Conservation (phyloP, 2,888 invertebrate species). For the Fragum whitleyi region DNA sequence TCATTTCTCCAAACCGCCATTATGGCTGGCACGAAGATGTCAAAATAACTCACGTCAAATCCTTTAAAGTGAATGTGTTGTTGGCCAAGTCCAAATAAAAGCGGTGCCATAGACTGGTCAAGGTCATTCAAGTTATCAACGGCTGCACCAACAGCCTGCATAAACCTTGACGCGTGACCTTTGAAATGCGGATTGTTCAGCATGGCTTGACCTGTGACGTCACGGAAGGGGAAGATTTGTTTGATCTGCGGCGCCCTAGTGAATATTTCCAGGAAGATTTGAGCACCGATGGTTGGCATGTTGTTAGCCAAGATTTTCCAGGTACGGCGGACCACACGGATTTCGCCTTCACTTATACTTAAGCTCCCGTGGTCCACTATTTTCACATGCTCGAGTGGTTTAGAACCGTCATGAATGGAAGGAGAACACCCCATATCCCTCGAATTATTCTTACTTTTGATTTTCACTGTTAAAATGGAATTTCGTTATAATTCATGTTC, state of each 20-base stretch:
- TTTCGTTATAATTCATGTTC: no score
- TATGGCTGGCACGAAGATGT: slow-evolving; percentile 75
- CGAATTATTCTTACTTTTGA: neutral
- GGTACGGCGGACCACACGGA: slow-evolving; percentile 63
- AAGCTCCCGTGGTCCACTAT: neutral
- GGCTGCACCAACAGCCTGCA: slow-evolving; percentile 80
- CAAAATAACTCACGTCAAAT: slow-evolving; percentile 76
- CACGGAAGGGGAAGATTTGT: slow-evolving; percentile 75
- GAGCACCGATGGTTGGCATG: slow-evolving; percentile 70
- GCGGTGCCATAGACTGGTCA: slow-evolving; percentile 66
- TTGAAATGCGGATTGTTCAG: slow-evolving; percentile 66
- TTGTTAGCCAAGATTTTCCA: slow-evolving; percentile 71
- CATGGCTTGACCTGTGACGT: slow-evolving; percentile 70
- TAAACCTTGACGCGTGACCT: slow-evolving; percentile 80
- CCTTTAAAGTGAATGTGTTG: slow-evolving; percentile 75
- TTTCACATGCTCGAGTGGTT: neutral
- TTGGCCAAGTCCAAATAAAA: slow-evolving; percentile 74
- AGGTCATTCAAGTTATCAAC: slow-evolving; percentile 76
- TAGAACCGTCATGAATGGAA: neutral
- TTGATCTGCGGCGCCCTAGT: slow-evolving; percentile 72
- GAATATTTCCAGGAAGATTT: slow-evolving; percentile 77
- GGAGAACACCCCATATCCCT: slow-evolving; percentile 34
- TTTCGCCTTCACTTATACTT: slow-evolving; percentile 45
- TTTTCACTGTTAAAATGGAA: no score
- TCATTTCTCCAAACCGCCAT: slow-evolving; percentile 69